Evolutionary conservation across 2,888 invertebrate genomes (phyloP).

Genomic region (Steinernema hermaphroditum): DNA sequence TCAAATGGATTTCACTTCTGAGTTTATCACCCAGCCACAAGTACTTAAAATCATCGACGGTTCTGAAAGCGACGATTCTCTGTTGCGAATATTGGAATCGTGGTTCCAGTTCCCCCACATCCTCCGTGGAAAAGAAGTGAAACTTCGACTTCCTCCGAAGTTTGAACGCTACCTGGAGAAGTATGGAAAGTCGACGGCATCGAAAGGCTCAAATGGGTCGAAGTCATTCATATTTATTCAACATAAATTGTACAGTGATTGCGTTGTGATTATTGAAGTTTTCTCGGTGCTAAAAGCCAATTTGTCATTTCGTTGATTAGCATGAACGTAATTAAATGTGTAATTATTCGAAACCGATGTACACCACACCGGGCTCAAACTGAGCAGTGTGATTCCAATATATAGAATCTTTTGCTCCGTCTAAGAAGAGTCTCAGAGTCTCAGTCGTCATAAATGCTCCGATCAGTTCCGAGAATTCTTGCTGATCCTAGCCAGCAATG

Average conservation of each 20-base stretch:
- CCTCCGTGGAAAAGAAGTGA: not conserved
- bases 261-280: conserved; percentile 7
- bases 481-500: not conserved
- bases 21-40: not conserved
- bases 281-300: not conserved
- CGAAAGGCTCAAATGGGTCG: not conserved
- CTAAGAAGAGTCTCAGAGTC: too few relatives aligned
- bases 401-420: too few relatives aligned
- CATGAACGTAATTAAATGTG: too few relatives aligned
- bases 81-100: not conserved
- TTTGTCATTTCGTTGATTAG: conserved; percentile 1
- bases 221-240: not conserved
- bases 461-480: not conserved
- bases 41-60: conserved; percentile 1
- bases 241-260: not conserved
- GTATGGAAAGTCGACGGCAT: not conserved
- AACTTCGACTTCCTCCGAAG: not conserved
- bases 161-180: not conserved
- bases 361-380: too few relatives aligned
- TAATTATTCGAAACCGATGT: too few relatives aligned
- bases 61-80: not conserved
- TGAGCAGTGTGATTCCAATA: too few relatives aligned
- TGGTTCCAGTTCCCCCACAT: not conserved
- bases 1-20: conserved; percentile 4
- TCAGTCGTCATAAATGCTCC: not conserved